Evolutionary conservation across 2,797 vertebrate species (phyloP).

Genomic region (Enteromius paludinosus): DNA sequence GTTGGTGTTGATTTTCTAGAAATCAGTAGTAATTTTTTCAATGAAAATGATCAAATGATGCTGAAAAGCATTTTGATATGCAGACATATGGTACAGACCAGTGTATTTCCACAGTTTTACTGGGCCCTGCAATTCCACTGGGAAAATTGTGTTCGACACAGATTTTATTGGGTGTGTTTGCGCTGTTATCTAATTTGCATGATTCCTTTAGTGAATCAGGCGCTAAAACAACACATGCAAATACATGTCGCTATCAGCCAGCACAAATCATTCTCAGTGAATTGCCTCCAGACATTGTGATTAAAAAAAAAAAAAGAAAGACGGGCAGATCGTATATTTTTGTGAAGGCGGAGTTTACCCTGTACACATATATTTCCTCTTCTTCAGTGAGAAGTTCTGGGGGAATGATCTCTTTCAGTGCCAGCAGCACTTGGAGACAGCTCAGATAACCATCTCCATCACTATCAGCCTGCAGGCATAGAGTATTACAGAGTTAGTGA

Average conservation of each 20-base stretch:
- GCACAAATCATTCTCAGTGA: neutral
- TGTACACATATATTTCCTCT: slow-evolving; percentile 83
- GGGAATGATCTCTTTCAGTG: slow-evolving; percentile 76
- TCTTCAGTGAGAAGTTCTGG: slow-evolving; percentile 77
- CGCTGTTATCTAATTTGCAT: slow-evolving; percentile 26
- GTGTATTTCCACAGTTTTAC: neutral
- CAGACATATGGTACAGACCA: neutral
- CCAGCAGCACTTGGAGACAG: slow-evolving; percentile 76
- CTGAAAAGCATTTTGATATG: neutral
- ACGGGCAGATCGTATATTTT: neutral
- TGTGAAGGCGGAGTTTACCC: slow-evolving; percentile 58
- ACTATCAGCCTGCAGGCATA: slow-evolving; percentile 72
- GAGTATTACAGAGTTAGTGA: neutral
- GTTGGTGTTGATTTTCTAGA: neutral
- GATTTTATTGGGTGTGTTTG: slow-evolving; percentile 9
- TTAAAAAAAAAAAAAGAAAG: neutral
- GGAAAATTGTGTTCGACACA: neutral
- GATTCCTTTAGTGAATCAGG: neutral
- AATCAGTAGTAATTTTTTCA: neutral
- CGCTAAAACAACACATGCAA: slow-evolving; percentile 18
- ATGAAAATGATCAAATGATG: neutral
- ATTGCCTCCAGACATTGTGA: neutral
- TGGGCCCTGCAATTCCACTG: neutral
- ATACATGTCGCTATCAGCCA: neutral
- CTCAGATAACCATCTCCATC: slow-evolving; percentile 79